phyloP scores from a whole-genome alignment of 2,888 invertebrate species.

The Eilema griseolum region DNA sequence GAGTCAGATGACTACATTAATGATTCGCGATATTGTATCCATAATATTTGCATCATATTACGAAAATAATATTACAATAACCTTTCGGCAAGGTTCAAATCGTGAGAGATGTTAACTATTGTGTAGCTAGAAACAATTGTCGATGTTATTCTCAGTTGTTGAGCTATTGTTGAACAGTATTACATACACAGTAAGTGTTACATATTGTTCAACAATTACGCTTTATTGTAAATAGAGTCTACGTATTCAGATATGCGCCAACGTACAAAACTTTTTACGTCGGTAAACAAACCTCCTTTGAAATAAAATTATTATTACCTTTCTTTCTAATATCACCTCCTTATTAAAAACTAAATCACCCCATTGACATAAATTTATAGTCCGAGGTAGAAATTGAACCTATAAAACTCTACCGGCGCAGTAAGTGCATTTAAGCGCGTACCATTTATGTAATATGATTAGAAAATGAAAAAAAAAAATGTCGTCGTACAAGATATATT shows the following conservation, averaged over 20 bases:
- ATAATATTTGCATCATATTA: conserved; percentile 8
- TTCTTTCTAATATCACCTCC: too few relatives aligned
- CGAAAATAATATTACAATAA: conserved; percentile 5
- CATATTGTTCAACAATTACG: neutral
- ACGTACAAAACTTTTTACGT: too few relatives aligned
- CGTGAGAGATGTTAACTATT: conserved; percentile 1
- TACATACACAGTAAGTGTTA: neutral
- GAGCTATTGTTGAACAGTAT: neutral
- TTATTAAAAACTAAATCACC: neutral
- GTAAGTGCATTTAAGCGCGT: too few relatives aligned
- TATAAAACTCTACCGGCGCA: neutral
- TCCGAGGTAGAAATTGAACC: neutral
- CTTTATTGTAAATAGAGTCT: too few relatives aligned
- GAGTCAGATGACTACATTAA: neutral
- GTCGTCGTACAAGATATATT: too few relatives aligned
- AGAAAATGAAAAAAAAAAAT: too few relatives aligned
- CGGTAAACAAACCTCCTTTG: too few relatives aligned
- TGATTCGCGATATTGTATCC: neutral
- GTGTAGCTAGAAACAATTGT: conserved; percentile 11
- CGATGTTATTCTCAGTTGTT: neutral
- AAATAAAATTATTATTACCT: too few relatives aligned
- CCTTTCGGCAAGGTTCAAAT: conserved; percentile 8
- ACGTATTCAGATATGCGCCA: too few relatives aligned
- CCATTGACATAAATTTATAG: neutral
- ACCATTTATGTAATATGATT: too few relatives aligned